Percentiles rank a stretch among this genome's conserved stretches.
phyloP scores from a whole-genome alignment of 2,113 vertebrate genomes.

The Notothenia rossii region DNA sequence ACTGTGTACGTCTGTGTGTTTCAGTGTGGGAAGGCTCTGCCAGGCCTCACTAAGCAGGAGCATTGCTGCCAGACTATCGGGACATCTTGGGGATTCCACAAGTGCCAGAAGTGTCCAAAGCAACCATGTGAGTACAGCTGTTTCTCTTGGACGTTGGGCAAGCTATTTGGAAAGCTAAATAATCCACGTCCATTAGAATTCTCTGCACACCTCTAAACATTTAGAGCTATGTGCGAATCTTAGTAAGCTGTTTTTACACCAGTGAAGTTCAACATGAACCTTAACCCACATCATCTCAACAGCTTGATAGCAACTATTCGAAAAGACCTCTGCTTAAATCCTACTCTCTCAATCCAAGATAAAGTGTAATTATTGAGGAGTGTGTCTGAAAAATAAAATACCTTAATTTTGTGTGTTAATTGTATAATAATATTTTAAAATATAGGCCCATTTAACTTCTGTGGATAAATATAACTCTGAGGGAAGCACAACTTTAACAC shows the following conservation, averaged over 20 bases:
- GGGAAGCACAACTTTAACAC: too few species aligned
- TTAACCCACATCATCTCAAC: background rate
- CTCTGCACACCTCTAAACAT: background rate
- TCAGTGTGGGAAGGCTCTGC: conserved; percentile 98
- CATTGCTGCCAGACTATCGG: conserved; percentile 96
- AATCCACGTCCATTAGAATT: background rate
- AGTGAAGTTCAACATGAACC: background rate
- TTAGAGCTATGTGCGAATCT: background rate
- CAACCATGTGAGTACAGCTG: conserved; percentile 88
- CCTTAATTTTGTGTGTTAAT: too few species aligned
- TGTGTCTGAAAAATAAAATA: background rate
- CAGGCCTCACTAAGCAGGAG: conserved; percentile 96
- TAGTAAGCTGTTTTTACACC: background rate
- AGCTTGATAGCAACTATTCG: background rate
- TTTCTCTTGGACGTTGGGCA: background rate
- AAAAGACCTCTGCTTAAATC: background rate
- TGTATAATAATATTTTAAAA: too few species aligned
- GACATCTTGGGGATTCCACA: conserved; percentile 98
- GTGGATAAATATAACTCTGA: too few species aligned
- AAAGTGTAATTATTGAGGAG: background rate
- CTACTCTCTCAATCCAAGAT: background rate
- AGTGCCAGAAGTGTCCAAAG: conserved; percentile 97
- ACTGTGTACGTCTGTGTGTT: conserved; percentile 51
- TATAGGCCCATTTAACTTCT: too few species aligned
- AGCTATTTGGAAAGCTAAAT: background rate